These are phyloP conservation scores for Tretioscincus oriximinensis DNA, from an alignment of 2,113 vertebrate species.

Conservation along the genomic window DNA sequence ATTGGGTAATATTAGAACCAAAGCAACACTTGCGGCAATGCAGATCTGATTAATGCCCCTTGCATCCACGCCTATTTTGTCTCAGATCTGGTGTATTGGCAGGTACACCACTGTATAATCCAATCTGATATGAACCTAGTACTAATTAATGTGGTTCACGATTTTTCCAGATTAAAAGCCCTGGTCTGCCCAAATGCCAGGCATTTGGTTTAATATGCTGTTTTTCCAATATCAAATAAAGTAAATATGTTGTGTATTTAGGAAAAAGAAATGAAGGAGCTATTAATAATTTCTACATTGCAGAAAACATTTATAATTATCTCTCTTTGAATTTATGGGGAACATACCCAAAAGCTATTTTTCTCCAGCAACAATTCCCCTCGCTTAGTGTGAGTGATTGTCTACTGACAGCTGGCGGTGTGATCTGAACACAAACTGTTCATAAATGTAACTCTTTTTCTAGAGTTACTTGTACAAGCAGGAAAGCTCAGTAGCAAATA, in stretches of 20 bases:
- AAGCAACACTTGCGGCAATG: too few relatives aligned
- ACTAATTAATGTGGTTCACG: too few relatives aligned
- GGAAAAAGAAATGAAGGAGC: constrained; percentile 22
- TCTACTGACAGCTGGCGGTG: constrained; percentile 32
- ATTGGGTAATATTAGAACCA: too few relatives aligned
- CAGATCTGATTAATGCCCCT: too few relatives aligned
- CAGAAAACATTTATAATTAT: neutral
- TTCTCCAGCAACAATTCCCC: constrained; percentile 46
- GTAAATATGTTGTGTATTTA: constrained; percentile 9
- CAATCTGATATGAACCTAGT: too few relatives aligned
- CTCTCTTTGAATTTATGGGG: constrained; percentile 43
- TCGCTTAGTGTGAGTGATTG: constrained; percentile 37
- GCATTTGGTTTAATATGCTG: constrained; percentile 9
- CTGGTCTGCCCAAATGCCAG: neutral
- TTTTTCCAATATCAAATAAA: constrained; percentile 19
- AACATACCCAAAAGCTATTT: constrained; percentile 30
- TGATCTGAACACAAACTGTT: constrained; percentile 42
- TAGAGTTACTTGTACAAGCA: constrained; percentile 42
- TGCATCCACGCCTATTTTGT: too few relatives aligned
- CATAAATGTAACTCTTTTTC: constrained; percentile 52
- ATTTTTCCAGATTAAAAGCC: too few relatives aligned
- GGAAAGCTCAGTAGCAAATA: constrained; percentile 28
- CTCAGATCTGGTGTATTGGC: too few relatives aligned
- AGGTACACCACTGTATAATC: too few relatives aligned
- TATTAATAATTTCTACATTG: constrained; percentile 45